Conservation (phyloP, 1,140 invertebrate genomes). For the Scaptodrosophila lebanonensis region DNA sequence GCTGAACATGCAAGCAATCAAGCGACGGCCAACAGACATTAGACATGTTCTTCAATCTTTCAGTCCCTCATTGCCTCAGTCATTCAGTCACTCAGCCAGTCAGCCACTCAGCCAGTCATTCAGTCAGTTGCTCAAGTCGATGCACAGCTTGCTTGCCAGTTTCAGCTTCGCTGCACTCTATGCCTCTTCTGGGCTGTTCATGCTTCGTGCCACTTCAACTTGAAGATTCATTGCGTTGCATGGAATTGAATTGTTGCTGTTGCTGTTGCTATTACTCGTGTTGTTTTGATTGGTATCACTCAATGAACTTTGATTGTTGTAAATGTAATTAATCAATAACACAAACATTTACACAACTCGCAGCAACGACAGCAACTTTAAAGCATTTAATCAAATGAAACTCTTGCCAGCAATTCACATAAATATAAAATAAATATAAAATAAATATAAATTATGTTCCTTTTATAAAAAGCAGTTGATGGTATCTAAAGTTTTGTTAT, state of each 20-base stretch:
- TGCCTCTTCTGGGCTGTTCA: conserved; percentile 23
- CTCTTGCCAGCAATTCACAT: too few species aligned
- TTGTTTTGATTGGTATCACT: conserved; percentile 70
- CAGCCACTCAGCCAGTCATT: conserved; percentile 24
- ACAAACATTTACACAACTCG: conserved; percentile 62
- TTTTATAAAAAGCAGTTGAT: too few species aligned
- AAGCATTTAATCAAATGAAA: too few species aligned
- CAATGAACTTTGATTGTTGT: conserved; percentile 72
- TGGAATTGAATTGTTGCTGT: conserved; percentile 25
- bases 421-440: too few species aligned
- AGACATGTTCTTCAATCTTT: conserved; percentile 60
- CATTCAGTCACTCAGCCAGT: conserved; percentile 15
- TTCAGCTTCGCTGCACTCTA: conserved; percentile 27
- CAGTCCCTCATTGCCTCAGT: conserved; percentile 31
- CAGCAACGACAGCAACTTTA: too few species aligned
- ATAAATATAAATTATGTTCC: too few species aligned
- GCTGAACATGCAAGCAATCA: conserved; percentile 56
- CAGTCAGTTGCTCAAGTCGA: conserved; percentile 17
- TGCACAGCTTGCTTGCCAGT: conserved; percentile 3
- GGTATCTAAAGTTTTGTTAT: too few species aligned
- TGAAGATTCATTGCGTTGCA: conserved; percentile 58
- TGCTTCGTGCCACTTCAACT: conserved; percentile 35
- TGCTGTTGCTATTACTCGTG: conserved; percentile 5
- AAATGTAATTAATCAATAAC: conserved; percentile 75
- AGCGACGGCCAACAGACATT: conserved; percentile 31